Conservation (phyloP, 2,888 invertebrate genomes). For the Hydroisotoma schaefferi region DNA sequence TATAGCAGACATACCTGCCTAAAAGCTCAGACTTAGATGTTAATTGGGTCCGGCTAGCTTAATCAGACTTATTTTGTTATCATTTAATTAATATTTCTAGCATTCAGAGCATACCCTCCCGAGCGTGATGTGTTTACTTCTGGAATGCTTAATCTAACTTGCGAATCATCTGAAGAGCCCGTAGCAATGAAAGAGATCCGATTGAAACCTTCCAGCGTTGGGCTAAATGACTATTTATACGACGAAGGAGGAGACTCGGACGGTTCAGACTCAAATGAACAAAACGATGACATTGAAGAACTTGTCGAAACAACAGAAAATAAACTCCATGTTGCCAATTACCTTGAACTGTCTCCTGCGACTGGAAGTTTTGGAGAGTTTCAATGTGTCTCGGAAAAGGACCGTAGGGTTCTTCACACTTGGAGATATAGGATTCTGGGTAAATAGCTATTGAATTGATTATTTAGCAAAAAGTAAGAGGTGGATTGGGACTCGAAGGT, state of each 20-base stretch:
- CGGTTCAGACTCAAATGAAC: conserved; percentile 15
- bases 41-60: too few relatives aligned
- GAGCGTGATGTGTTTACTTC: conserved; percentile 29
- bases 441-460: too few relatives aligned
- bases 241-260: conserved; percentile 7
- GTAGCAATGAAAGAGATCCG: conserved; percentile 33
- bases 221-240: conserved; percentile 21
- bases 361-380: conserved; percentile 39
- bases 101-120: conserved; percentile 27
- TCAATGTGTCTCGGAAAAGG: conserved; percentile 38
- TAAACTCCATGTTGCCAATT: conserved; percentile 36
- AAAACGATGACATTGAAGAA: conserved; percentile 35
- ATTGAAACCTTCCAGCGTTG: conserved; percentile 14
- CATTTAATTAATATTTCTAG: conserved; percentile 20
- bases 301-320: conserved; percentile 31
- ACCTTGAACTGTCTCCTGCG: conserved; percentile 30
- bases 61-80: too few relatives aligned
- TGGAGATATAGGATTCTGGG: conserved; percentile 38
- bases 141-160: conserved; percentile 32
- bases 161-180: conserved; percentile 33
- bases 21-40: too few relatives aligned
- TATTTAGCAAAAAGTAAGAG: too few relatives aligned
- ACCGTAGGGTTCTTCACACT: conserved; percentile 32
- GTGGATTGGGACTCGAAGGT: too few relatives aligned
- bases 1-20: too few relatives aligned